Base-by-base conservation (phyloP, 2,113 vertebrate genomes). In the Mixornis gularis region DNA sequence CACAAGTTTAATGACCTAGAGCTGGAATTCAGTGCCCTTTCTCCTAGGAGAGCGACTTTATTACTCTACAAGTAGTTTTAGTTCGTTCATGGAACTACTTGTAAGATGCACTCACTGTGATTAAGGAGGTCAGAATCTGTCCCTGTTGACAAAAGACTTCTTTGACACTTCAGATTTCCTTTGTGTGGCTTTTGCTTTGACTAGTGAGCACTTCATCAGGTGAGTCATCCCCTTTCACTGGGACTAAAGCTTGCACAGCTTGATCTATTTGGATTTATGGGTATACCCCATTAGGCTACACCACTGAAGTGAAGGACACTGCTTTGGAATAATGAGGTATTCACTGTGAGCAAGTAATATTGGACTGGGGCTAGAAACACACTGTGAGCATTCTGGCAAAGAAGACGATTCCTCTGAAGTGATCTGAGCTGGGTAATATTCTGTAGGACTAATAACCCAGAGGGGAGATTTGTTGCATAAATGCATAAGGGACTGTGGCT, bases 191-290 rank as follows among this genome's bases (percentile, higher is more conserved):
- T 91, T 87, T 95, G 79, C 87, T 87, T 91, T 90, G 82, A 85
- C 79, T 87, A 77, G 74, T 18, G 74, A 94, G 87, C 71, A 81
- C 84, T 95, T 91, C 62, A 93, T 87, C 93, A 91, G 94, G 91
- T 95, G 91, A 95, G 80, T 94, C 94, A 96, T 59, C 21, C 27
- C 52, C 73, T 78, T 89, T 93, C 84, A 78, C 77, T 22, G 43
- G 60, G 77, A 92, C 89, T 94, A 90, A 88, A 89, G 77, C 89
- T 74, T 59, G 65, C 94, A 91, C 94, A 95, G 94, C 64, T 92
- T 89, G 93, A 94, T 91, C 74, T 51, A 6, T 73, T 59, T 85
- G 66, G 90, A 94, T 95, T 92, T 92, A 85, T 77, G 71, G 82
- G 68, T 30, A 77, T 62, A 82, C 26, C 34, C 85, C 85, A 87